Evolutionary conservation across 2,113 vertebrate species (phyloP).

Genomic region (Fulica atra): DNA sequence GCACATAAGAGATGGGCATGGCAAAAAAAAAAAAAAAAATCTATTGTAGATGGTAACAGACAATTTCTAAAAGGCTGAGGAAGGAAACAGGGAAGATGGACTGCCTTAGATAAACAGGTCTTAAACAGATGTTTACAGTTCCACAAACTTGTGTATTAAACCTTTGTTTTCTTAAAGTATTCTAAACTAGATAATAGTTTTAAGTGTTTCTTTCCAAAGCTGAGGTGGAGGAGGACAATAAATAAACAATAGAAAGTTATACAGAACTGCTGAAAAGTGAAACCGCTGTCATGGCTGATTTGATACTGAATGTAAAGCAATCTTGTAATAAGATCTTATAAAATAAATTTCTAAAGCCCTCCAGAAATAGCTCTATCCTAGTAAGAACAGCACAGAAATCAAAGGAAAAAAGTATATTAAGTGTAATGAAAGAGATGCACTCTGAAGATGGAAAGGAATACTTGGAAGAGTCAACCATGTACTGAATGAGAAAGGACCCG

Average conservation of each 20-base stretch:
- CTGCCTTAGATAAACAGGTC: not conserved
- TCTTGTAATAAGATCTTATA: not conserved
- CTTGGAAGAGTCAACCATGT: not conserved
- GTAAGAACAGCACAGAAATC: not conserved
- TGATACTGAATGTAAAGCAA: not conserved
- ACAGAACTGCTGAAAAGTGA: not conserved
- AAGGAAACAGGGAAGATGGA: not conserved
- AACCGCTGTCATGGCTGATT: not conserved
- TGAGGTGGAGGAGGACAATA: not conserved
- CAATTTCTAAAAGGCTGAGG: not conserved
- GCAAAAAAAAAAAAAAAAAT: not conserved
- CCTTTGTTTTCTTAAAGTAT: not conserved
- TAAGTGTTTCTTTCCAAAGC: not conserved
- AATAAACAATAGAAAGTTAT: not conserved
- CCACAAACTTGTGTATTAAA: not conserved
- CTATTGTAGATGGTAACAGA: not conserved
- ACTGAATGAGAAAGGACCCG: not conserved
- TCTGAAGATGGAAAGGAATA: not conserved
- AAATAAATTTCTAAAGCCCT: not conserved
- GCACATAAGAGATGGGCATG: rapidly evolving
- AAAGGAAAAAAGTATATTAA: not conserved
- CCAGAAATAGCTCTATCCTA: not conserved
- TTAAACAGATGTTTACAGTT: not conserved
- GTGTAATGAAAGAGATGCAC: not conserved
- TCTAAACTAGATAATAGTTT: not conserved